Conservation (phyloP, 2,888 invertebrate species). For the Drosophila subquinaria region DNA sequence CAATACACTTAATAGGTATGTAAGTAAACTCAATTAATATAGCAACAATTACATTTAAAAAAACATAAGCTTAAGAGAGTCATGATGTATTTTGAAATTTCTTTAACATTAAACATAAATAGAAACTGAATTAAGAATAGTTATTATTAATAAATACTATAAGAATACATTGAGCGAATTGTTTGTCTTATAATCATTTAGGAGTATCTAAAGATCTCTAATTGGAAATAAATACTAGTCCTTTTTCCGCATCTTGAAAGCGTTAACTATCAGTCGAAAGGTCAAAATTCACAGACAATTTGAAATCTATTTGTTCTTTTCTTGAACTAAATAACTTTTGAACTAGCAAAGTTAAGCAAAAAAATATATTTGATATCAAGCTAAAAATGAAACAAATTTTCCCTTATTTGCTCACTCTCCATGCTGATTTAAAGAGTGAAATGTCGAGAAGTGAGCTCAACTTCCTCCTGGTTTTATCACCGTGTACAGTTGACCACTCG, state of each 20-base stretch:
- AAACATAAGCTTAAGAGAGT: neutral
- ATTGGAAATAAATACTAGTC: neutral
- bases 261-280: too few relatives aligned
- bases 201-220: neutral
- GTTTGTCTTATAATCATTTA: neutral
- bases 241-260: neutral
- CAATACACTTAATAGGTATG: neutral
- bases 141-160: too few relatives aligned
- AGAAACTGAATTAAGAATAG: too few relatives aligned
- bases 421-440: too few relatives aligned
- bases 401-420: too few relatives aligned
- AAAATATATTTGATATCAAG: neutral
- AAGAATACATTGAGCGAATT: too few relatives aligned
- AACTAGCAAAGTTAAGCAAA: neutral
- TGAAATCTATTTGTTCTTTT: too few relatives aligned
- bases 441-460: constrained; percentile 1
- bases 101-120: too few relatives aligned
- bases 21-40: too few relatives aligned
- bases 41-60: neutral
- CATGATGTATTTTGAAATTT: too few relatives aligned
- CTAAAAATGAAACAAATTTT: neutral
- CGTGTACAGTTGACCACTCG: constrained; percentile 66
- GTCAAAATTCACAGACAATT: too few relatives aligned
- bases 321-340: neutral
- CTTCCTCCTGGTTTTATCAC: constrained; percentile 7